Evolutionary conservation across 1,140 invertebrate species (phyloP).

Genomic region (Listronotus bonariensis): DNA sequence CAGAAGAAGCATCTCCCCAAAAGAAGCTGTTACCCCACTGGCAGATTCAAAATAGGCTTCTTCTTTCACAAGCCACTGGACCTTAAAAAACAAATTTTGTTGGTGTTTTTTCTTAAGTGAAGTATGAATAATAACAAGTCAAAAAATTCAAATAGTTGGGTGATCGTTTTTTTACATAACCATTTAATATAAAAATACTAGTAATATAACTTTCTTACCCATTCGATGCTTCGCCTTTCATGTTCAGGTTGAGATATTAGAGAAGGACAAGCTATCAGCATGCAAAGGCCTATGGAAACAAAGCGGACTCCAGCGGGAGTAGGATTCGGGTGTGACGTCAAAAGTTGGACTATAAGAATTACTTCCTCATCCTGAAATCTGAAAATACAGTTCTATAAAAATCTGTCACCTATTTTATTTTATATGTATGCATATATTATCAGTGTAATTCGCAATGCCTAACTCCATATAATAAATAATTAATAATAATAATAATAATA

Average conservation of each 20-base stretch:
- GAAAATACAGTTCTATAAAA: constrained; percentile 29
- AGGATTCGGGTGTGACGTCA: constrained; percentile 89
- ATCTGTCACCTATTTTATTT: background rate
- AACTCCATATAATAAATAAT: too few species aligned
- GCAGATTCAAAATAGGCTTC: constrained; percentile 84
- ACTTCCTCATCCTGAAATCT: constrained; percentile 94
- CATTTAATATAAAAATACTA: too few species aligned
- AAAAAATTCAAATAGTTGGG: too few species aligned
- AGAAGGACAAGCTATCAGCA: constrained; percentile 92
- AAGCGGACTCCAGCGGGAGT: constrained; percentile 89
- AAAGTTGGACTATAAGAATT: constrained; percentile 76
- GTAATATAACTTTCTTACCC: constrained; percentile 66
- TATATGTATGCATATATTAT: too few species aligned
- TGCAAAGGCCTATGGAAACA: constrained; percentile 90
- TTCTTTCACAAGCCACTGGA: constrained; percentile 89
- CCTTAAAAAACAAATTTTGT: too few species aligned
- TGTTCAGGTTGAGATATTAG: constrained; percentile 77
- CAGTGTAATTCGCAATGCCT: too few species aligned
- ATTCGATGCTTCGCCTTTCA: constrained; percentile 89
- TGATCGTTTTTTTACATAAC: too few species aligned
- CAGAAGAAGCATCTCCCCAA: constrained; percentile 94
- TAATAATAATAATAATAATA: too few species aligned
- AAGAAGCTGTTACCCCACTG: constrained; percentile 79
- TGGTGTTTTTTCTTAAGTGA: too few species aligned
- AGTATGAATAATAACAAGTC: too few species aligned